phyloP scores from a whole-genome alignment of 2,888 invertebrate species.

The Crossocerus cetratus region DNA sequence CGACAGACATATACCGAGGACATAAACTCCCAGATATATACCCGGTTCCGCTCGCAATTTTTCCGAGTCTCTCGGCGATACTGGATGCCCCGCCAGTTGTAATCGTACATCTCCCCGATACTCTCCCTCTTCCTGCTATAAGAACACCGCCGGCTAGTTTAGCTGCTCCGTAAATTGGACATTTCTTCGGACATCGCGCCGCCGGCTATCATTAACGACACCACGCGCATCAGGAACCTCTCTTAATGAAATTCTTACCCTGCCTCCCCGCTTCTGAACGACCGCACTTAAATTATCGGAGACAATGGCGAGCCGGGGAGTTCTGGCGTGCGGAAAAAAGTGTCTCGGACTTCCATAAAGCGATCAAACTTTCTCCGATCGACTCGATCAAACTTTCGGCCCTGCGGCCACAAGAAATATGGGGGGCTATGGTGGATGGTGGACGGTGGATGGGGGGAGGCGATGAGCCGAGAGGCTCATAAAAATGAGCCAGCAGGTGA shows the following conservation, averaged over 20 bases:
- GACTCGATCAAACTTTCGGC: conserved; percentile 30
- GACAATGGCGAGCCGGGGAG: background rate
- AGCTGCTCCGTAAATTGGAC: background rate
- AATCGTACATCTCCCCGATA: background rate
- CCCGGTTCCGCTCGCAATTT: background rate
- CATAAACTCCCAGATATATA: background rate
- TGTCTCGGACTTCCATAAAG: conserved; percentile 17
- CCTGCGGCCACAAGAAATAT: too few species aligned
- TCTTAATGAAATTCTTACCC: conserved; percentile 1
- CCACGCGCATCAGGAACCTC: background rate
- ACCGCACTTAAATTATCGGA: background rate
- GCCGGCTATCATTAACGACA: background rate
- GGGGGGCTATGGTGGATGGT: too few species aligned
- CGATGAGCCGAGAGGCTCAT: too few species aligned
- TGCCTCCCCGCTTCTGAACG: background rate
- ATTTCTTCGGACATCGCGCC: background rate
- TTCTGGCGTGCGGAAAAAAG: conserved; percentile 10
- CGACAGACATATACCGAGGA: background rate
- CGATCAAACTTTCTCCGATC: conserved; percentile 23
- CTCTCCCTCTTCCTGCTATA: background rate
- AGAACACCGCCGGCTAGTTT: background rate
- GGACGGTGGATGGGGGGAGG: background rate
- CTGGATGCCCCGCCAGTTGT: too few species aligned
- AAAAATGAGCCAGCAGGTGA: too few species aligned
- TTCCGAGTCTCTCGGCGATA: too few species aligned